Base-by-base conservation (phyloP, 2,113 vertebrate species). In the Perca schrenkii region DNA sequence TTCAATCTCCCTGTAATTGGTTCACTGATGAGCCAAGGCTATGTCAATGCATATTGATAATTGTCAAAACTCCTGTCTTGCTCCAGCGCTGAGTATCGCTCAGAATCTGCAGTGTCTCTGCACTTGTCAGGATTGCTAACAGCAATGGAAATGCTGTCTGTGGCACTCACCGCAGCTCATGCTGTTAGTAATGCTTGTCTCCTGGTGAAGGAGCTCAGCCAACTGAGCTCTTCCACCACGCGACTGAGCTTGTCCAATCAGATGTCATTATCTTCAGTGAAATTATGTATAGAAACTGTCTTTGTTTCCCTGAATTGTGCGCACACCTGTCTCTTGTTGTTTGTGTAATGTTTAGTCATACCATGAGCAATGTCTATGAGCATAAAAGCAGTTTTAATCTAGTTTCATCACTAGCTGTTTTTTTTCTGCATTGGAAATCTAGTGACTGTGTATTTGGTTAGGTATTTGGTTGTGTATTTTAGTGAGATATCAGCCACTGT, bases 1-100 rank as follows among this genome's bases (percentile, higher is more conserved):
- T 36, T 10, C 49, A 63, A 77, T 87, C 81, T 80, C 56, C 22
- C 36, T 47, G 17, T 80, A 78, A 88, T 84, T 79, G 71, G 56
- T 36, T 46, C 11, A 4, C 64, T 82, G 75, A 86, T 69, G 78
- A 79, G 69, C 50, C 58, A 25, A 64, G 61, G 14, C 65, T 3
- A 31, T 13, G 52, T 67, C 65, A 47, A 28, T 52, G 67, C 54
- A 57, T 65, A 77, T 31, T 69, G 71, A 65, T 43, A 49, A 77
- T 83, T 46, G 74, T 78, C 72, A 70, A 65, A 84, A 72, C 47
- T 53, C n/a, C 11, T 4, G 46, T 11, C 58, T 54, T 52, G 36
- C 50, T 49, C 25, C 65, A 60, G 28, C 7, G 57, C 70, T 7
- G 73, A 74, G 47, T 31, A 16, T 47, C 1, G 1, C 56, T 15